Conservation (phyloP, 2,797 vertebrate species). For the Falco columbarius region DNA sequence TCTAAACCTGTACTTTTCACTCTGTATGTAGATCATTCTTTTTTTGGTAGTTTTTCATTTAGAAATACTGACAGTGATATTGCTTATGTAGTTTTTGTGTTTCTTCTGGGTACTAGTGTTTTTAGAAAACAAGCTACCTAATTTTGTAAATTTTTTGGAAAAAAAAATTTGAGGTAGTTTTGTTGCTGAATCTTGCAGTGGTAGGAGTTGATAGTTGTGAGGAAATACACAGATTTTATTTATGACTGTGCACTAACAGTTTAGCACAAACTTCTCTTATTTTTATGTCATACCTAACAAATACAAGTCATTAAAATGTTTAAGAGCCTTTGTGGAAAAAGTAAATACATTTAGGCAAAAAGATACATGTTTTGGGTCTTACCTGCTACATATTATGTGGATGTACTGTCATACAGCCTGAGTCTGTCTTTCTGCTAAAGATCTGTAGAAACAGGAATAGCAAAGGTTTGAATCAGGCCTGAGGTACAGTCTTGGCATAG, state of each 20-base stretch:
- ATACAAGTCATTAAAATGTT: not conserved
- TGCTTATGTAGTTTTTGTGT: not conserved
- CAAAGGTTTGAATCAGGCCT: not conserved
- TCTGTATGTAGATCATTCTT: not conserved
- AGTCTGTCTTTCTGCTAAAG: not conserved
- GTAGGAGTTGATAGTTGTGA: not conserved
- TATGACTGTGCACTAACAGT: not conserved
- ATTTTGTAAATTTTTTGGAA: not conserved
- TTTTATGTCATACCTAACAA: not conserved
- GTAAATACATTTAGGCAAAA: not conserved
- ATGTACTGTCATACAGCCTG: not conserved
- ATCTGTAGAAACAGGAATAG: not conserved
- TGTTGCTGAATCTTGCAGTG: not conserved
- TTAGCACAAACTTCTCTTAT: not conserved
- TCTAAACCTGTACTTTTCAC: not conserved
- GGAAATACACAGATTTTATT: not conserved
- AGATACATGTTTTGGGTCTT: not conserved
- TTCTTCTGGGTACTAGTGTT: not conserved
- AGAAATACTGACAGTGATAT: not conserved
- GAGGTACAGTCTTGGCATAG: not conserved
- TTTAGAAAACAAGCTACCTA: not conserved
- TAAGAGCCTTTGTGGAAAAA: not conserved
- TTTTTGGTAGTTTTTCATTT: not conserved
- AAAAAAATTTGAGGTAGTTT: not conserved
- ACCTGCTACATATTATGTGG: not conserved